A percentile compares a stretch with the other conserved stretches of the same genome.
Evolutionary conservation across 2,888 invertebrate genomes (phyloP).

Genomic region (Heterodera filipjevi): DNA sequence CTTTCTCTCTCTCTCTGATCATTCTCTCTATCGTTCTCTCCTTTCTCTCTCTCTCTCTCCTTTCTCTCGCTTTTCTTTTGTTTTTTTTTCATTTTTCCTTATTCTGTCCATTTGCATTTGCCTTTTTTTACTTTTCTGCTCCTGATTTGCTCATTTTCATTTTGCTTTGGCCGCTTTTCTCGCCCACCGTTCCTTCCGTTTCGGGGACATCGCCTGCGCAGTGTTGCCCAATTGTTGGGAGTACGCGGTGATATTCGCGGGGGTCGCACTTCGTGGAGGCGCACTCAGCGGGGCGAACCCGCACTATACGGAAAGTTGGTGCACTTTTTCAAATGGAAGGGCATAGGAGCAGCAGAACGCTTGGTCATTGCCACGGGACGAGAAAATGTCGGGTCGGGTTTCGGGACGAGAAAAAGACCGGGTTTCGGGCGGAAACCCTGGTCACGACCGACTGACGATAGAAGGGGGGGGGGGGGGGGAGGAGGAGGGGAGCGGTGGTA

Average conservation of each 20-base stretch:
- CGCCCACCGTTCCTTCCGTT: conserved; percentile 42
- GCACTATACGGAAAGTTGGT: conserved; percentile 54
- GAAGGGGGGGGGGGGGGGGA: too few species aligned
- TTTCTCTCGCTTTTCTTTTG: too few species aligned
- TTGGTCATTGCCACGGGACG: not conserved
- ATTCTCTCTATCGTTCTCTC: too few species aligned
- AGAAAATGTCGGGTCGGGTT: not conserved
- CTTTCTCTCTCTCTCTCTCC: not conserved
- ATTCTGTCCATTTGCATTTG: too few species aligned
- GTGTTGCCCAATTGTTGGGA: conserved; percentile 54
- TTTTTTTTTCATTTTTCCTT: too few species aligned
- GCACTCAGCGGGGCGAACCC: conserved; percentile 56
- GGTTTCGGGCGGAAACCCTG: too few species aligned
- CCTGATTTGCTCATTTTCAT: not conserved
- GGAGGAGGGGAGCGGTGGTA: too few species aligned
- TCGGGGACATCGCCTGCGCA: conserved; percentile 50
- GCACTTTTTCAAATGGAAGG: not conserved
- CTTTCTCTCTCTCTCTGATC: not conserved
- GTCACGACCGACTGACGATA: too few species aligned
- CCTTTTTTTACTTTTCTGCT: too few species aligned
- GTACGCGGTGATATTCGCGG: conserved; percentile 46
- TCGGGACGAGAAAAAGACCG: too few species aligned
- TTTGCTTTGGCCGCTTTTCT: conserved; percentile 45
- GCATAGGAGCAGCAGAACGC: not conserved
- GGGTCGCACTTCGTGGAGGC: conserved; percentile 48